These are phyloP conservation scores for Lithophane ornitopus DNA, from an alignment of 2,888 invertebrate genomes.

Conservation along the genomic window DNA sequence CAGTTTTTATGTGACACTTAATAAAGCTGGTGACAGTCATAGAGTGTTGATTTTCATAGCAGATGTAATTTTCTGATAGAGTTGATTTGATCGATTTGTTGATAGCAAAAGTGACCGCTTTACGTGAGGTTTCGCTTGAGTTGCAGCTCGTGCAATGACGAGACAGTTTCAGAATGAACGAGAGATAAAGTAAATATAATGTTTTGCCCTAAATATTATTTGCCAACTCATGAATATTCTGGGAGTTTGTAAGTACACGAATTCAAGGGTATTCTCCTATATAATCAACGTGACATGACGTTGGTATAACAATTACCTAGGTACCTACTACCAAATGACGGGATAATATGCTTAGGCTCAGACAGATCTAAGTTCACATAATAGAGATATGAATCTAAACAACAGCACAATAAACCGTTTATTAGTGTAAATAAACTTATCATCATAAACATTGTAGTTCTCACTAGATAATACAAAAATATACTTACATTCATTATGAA, in stretches of 20 bases:
- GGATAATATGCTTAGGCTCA: background rate
- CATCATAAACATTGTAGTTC: background rate
- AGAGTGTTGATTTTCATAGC: background rate
- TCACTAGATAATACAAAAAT: too few species aligned
- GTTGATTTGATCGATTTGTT: constrained; percentile 4
- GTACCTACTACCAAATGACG: background rate
- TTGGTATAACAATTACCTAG: background rate
- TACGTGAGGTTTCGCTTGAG: constrained; percentile 6
- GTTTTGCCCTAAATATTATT: constrained; percentile 20
- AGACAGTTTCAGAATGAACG: constrained; percentile 13
- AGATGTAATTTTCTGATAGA: constrained; percentile 29
- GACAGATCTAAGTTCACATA: background rate
- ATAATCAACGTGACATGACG: background rate
- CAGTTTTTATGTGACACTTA: constrained; percentile 4
- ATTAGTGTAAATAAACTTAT: background rate
- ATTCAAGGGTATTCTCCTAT: background rate
- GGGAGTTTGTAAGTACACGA: constrained; percentile 6
- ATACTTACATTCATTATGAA: too few species aligned
- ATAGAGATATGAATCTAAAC: background rate
- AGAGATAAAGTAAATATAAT: background rate
- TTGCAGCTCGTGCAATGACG: constrained; percentile 28
- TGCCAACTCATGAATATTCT: constrained; percentile 33
- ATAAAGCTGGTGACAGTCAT: background rate
- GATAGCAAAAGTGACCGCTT: constrained; percentile 2
- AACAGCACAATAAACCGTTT: background rate